A percentile compares a stretch with the other conserved stretches of the same genome.
Evolutionary conservation across 2,888 invertebrate species (phyloP).

Genomic region (Cephus pygmeus): DNA sequence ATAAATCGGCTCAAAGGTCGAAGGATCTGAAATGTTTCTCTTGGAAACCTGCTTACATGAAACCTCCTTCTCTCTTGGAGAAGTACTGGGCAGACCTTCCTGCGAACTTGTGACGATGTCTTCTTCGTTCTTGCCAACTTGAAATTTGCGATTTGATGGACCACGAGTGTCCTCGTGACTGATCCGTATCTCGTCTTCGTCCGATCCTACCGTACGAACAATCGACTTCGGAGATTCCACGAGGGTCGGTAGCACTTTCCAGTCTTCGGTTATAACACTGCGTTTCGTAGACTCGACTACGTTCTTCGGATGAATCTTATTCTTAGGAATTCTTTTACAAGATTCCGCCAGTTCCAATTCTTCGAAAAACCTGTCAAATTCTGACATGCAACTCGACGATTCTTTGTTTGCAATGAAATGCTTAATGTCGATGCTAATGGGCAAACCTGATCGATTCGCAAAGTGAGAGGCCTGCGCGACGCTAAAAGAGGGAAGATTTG

Average conservation of each 20-base stretch:
- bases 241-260: neutral
- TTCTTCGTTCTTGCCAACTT: neutral
- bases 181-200: neutral
- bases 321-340: neutral
- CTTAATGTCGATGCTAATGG: neutral
- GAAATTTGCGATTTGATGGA: neutral
- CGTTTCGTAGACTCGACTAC: neutral
- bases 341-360: neutral
- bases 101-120: neutral
- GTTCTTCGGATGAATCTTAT: neutral
- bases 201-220: neutral
- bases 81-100: neutral
- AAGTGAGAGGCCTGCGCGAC: neutral
- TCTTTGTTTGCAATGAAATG: neutral
- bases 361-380: neutral
- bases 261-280: neutral
- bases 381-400: neutral
- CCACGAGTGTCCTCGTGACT: neutral
- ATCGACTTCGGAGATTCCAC: neutral
- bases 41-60: neutral
- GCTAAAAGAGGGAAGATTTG: neutral
- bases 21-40: neutral
- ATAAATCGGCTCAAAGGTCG: neutral
- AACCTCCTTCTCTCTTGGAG: neutral
- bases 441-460: neutral